phyloP scores from a whole-genome alignment of 2,797 vertebrate genomes.

The Cirrhinus mrigala region DNA sequence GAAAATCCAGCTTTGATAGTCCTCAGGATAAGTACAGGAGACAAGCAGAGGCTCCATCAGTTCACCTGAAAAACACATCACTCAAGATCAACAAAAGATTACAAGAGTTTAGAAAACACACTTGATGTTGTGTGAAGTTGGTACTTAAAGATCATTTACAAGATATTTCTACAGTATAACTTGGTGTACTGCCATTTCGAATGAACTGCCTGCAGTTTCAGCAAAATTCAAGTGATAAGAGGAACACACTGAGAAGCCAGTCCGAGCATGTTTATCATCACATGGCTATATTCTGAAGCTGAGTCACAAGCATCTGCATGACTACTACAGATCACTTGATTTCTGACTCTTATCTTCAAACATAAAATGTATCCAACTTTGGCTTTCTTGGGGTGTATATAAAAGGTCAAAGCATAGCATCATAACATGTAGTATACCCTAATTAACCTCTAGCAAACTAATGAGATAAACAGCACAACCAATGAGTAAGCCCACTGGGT shows the following conservation, averaged over 20 bases:
- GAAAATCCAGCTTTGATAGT: constrained; percentile 85
- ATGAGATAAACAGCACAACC: background rate
- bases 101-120: constrained; percentile 9
- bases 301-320: constrained; percentile 39
- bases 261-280: constrained; percentile 35
- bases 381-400: constrained; percentile 3
- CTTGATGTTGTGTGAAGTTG: background rate
- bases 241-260: constrained; percentile 26
- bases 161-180: background rate
- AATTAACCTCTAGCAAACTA: background rate
- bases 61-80: constrained; percentile 73
- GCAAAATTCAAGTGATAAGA: constrained; percentile 1
- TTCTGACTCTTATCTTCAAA: constrained; percentile 27
- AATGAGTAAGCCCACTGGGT: background rate
- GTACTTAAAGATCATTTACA: background rate
- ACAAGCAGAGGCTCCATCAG: constrained; percentile 82
- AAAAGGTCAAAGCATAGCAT: background rate
- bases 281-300: constrained; percentile 43
- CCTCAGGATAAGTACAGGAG: constrained; percentile 77
- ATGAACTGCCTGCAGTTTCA: background rate
- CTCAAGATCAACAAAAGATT: constrained; percentile 2
- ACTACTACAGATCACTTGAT: constrained; percentile 35
- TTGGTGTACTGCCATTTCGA: background rate
- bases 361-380: background rate
- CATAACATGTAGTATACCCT: background rate